These are phyloP conservation scores for Pheucticus melanocephalus DNA, from an alignment of 2,113 vertebrate genomes.

Conservation along the genomic window DNA sequence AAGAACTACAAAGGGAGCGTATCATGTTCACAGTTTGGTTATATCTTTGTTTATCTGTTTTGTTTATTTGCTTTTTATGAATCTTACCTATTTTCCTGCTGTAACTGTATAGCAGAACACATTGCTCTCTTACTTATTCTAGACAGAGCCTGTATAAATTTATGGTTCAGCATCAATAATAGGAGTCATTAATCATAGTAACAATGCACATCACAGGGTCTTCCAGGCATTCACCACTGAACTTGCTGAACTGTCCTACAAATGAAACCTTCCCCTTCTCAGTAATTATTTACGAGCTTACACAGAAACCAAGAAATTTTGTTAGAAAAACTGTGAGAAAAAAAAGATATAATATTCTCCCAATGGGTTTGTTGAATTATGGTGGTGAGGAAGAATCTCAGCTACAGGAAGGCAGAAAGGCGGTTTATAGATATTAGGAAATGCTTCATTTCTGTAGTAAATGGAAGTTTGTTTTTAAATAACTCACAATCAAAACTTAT, in stretches of 20 bases:
- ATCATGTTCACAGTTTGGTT: neutral
- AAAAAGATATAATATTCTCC: neutral
- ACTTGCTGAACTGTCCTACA: neutral
- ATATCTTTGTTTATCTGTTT: neutral
- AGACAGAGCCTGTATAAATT: neutral
- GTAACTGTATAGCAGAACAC: neutral
- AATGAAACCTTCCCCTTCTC: neutral
- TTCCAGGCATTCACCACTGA: neutral
- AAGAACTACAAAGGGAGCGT: neutral
- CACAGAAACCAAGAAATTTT: neutral
- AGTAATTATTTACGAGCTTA: neutral
- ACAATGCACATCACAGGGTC: neutral
- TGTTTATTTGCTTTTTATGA: neutral
- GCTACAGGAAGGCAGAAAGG: neutral
- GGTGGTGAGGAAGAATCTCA: neutral
- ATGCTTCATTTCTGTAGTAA: neutral
- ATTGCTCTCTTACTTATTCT: neutral
- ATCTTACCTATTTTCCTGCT: neutral
- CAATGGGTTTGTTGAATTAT: neutral
- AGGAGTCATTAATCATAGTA: conserved; percentile 31
- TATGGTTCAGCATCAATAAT: conserved; percentile 13
- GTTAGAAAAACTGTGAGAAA: neutral
- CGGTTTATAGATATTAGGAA: neutral
- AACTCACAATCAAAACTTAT: neutral
- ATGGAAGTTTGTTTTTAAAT: neutral